Base-by-base conservation (phyloP, 92 coral and sea anemone species). In the Phymanthus crucifer region DNA sequence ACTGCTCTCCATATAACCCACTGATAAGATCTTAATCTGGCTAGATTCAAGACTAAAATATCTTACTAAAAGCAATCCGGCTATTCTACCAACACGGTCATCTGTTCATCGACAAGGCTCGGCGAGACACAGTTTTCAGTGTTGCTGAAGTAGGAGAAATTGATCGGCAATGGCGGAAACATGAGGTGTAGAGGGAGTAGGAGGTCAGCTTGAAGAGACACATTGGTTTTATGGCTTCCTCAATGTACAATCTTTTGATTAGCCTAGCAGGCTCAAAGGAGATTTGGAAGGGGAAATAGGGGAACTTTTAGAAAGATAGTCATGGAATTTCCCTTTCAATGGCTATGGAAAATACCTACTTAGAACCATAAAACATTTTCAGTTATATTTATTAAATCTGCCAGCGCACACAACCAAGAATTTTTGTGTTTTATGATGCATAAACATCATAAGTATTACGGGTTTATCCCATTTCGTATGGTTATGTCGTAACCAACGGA, bases 11-110 rank as follows among this genome's bases (percentile, higher is more conserved):
- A 61, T n/a, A 61, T 61, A 61, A 12, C 68, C 68, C 36, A 40
- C 32, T 11, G 80, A 76, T 76, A 76, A 76, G 80, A 76, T 76
- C 80, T 76, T 76, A 54, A 76, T 76, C 80, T 69, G 32, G 73
- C 66, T 56, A 26, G 43, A 19, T 72, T 43, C 18, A 4, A 16
- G 32, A n/a, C 40, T 56, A 36, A 47, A 47, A 57, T 35, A n/a
- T 76, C 48, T 56, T 76, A 58, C 73, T 33, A 33, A 74, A 74
- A 61, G 68, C 68, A 61, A 26, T 61, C 68, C 68, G 68, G 35
- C 68, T 61, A n/a, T n/a, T n/a, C n/a, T n/a, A n/a, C 68, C 68
- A 26, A 13, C 26, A 61, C 34, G 34, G 68, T 26, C n/a, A 45
- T 19, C 26, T 0, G 34, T 61, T 61, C 2, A 61, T 24, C 23